Conservation (phyloP, 1,140 invertebrate species). For the Catajapyx aquilonaris region DNA sequence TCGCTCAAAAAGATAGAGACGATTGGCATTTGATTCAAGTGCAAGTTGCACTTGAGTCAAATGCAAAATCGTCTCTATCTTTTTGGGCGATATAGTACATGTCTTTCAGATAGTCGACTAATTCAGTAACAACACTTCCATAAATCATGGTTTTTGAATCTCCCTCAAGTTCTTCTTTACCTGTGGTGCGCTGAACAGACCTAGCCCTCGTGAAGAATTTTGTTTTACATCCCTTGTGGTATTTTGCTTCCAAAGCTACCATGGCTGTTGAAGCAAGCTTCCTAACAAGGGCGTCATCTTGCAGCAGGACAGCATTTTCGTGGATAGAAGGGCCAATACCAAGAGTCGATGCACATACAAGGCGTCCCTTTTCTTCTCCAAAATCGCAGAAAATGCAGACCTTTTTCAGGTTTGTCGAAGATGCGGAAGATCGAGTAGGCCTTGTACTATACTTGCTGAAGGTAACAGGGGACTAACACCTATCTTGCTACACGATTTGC, state of each 20-base stretch:
- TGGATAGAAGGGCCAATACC: neutral
- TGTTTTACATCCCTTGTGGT: neutral
- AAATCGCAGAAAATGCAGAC: neutral
- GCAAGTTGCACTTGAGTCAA: no score
- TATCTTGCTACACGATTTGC: no score
- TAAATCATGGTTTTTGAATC: no score
- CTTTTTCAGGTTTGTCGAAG: neutral
- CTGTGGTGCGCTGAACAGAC: no score
- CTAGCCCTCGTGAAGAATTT: no score
- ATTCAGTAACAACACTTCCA: no score
- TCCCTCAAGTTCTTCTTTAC: no score
- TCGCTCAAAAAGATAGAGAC: no score
- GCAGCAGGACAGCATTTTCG: neutral
- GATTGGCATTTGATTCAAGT: no score
- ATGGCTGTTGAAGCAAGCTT: neutral
- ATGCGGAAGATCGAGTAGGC: neutral
- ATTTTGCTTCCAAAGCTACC: slow-evolving; percentile 1
- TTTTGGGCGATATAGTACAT: no score
- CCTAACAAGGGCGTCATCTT: neutral
- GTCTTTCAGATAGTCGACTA: no score
- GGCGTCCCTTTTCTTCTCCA: neutral
- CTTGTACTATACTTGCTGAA: neutral
- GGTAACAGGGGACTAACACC: neutral
- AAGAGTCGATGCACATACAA: neutral
- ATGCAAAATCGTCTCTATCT: no score